phyloP scores from a whole-genome alignment of 1,140 invertebrate genomes.

The Macrotrachela quadricornifera region DNA sequence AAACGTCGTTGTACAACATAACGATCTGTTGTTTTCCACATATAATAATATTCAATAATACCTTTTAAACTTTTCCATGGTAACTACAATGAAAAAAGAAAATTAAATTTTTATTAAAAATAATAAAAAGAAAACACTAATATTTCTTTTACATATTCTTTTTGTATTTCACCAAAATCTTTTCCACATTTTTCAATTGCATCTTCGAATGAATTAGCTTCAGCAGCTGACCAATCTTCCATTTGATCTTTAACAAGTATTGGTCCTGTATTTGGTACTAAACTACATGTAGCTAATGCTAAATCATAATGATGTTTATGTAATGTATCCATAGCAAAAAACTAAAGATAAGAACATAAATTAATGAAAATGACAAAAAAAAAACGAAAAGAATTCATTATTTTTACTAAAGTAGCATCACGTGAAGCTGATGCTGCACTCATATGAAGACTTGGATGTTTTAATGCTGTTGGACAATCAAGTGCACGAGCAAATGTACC shows the following conservation, averaged over 20 bases:
- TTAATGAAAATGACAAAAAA: not conserved
- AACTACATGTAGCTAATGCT: slow-evolving; percentile 63
- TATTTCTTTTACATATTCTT: not conserved
- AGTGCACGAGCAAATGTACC: slow-evolving; percentile 93
- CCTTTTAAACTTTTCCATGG: slow-evolving; percentile 98
- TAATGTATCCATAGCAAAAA: slow-evolving; percentile 91
- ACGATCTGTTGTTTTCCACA: slow-evolving; percentile 99
- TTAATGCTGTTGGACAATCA: slow-evolving; percentile 87
- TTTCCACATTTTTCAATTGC: slow-evolving; percentile 94
- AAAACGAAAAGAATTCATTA: slow-evolving; percentile 33
- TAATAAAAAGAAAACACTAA: slow-evolving; percentile 5
- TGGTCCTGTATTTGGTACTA: slow-evolving; percentile 77
- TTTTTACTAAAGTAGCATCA: slow-evolving; percentile 59
- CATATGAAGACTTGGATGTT: slow-evolving; percentile 94
- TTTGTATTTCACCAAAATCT: slow-evolving; percentile 83
- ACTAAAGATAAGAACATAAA: slow-evolving; percentile 36
- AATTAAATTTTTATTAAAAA: slow-evolving; percentile 29
- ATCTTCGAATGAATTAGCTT: slow-evolving; percentile 97
- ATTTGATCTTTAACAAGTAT: slow-evolving; percentile 95
- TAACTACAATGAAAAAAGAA: not conserved
- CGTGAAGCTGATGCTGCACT: slow-evolving; percentile 90
- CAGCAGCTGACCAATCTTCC: slow-evolving; percentile 98
- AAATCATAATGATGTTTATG: slow-evolving; percentile 78
- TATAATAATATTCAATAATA: slow-evolving; percentile 99
- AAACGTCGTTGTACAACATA: slow-evolving; percentile 89